Evolutionary conservation across 2,888 invertebrate genomes (phyloP).

Genomic region (Deroplatys truncata): DNA sequence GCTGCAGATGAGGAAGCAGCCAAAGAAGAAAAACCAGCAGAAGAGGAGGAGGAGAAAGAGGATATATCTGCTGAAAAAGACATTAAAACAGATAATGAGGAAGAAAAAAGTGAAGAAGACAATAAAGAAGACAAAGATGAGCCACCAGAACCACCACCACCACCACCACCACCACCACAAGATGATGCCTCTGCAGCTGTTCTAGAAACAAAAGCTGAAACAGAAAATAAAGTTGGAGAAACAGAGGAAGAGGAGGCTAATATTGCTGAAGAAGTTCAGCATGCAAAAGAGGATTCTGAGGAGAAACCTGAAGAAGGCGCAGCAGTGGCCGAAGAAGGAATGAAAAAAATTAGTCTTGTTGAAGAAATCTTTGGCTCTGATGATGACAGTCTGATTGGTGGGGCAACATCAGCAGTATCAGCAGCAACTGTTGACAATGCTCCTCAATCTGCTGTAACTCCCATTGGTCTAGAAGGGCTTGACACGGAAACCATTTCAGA

Average conservation of each 20-base stretch:
- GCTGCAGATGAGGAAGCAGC: background rate
- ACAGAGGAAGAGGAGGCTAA: slow-evolving; percentile 12
- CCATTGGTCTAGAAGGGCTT: slow-evolving; percentile 54
- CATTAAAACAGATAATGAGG: slow-evolving; percentile 31
- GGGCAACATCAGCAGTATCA: slow-evolving; percentile 33
- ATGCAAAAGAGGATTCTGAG: slow-evolving; percentile 23
- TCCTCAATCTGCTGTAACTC: slow-evolving; percentile 34
- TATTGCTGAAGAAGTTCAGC: slow-evolving; percentile 22
- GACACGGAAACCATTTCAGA: slow-evolving; percentile 73
- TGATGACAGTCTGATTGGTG: slow-evolving; percentile 33
- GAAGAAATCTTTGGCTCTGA: slow-evolving; percentile 27
- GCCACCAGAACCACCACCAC: slow-evolving; percentile 34
- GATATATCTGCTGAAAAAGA: slow-evolving; percentile 31
- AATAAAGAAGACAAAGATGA: slow-evolving; percentile 33
- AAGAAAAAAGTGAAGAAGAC: slow-evolving; percentile 33
- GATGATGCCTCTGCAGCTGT: slow-evolving; percentile 42
- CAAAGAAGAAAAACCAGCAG: background rate
- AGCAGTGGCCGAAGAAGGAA: slow-evolving; percentile 20
- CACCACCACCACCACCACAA: slow-evolving; percentile 37
- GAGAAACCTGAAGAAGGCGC: slow-evolving; percentile 28
- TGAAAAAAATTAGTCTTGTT: slow-evolving; percentile 20
- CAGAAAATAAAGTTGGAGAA: slow-evolving; percentile 27
- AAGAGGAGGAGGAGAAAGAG: background rate
- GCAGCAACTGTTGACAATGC: slow-evolving; percentile 30
- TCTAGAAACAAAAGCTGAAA: slow-evolving; percentile 32